Evolutionary conservation across 2,113 vertebrate species (phyloP).

Genomic region (Blennius ocellaris): DNA sequence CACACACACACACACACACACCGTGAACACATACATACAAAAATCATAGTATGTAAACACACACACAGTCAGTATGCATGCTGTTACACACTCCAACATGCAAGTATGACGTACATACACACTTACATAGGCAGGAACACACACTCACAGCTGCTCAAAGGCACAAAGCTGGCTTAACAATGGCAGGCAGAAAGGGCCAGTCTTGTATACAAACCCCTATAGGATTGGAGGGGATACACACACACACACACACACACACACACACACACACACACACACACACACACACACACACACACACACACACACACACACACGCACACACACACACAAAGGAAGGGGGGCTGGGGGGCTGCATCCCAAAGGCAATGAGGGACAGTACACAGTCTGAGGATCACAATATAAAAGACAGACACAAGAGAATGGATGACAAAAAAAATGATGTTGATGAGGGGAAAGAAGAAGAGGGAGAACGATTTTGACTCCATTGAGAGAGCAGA

Average conservation of each 20-base stretch:
- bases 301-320: constrained; percentile 27
- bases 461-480: constrained; percentile 19
- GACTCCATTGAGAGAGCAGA: constrained; percentile 31
- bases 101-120: constrained; percentile 16
- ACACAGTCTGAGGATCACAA: constrained; percentile 56
- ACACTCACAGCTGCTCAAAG: constrained; percentile 62
- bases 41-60: background rate
- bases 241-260: too few relatives aligned
- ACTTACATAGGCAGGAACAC: constrained; percentile 33
- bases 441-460: constrained; percentile 48
- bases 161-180: constrained; percentile 71
- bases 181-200: constrained; percentile 63
- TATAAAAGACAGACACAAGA: constrained; percentile 59
- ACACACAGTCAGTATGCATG: background rate
- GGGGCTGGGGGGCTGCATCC: constrained; percentile 22
- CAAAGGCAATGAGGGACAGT: constrained; percentile 48
- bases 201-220: constrained; percentile 61
- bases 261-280: constrained; percentile 36
- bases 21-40: constrained; percentile 3
- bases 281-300: constrained; percentile 25
- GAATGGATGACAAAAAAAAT: constrained; percentile 60
- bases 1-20: constrained; percentile 22
- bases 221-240: constrained; percentile 49
- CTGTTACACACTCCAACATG: constrained; percentile 16
- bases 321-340: constrained; percentile 22